Evolutionary conservation across 2,113 vertebrate genomes (phyloP).

Genomic region (Scomber scombrus): DNA sequence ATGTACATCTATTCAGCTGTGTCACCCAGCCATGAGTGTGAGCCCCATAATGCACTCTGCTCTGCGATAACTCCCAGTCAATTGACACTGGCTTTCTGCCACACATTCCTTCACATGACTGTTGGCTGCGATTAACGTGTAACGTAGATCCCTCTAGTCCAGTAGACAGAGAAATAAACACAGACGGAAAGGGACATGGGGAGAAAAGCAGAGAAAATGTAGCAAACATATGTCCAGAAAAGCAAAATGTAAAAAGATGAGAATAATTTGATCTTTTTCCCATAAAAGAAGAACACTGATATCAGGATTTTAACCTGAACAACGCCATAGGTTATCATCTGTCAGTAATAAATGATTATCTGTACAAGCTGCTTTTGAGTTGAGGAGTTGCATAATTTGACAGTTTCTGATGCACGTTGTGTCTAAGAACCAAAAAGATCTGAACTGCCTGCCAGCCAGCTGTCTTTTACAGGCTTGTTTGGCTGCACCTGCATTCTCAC

Average conservation of each 20-base stretch:
- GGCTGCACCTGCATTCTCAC: conserved; percentile 53
- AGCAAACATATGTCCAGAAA: conserved; percentile 14
- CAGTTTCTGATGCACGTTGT: conserved; percentile 15
- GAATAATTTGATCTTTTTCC: conserved; percentile 4
- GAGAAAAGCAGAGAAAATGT: conserved; percentile 12
- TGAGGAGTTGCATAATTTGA: conserved; percentile 6
- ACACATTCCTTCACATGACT: conserved; percentile 66
- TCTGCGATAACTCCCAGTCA: conserved; percentile 44
- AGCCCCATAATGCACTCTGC: conserved; percentile 47
- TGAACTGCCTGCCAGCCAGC: conserved; percentile 34
- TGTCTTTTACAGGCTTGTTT: conserved; percentile 52
- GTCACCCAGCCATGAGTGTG: conserved; percentile 59
- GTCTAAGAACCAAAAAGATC: conserved; percentile 38
- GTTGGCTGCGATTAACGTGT: conserved; percentile 52
- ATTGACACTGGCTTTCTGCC: conserved; percentile 59
- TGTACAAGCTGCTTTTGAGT: conserved; percentile 8
- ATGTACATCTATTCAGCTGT: conserved; percentile 63
- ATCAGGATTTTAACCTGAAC: background rate
- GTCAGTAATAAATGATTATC: too few species aligned
- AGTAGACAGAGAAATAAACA: conserved; percentile 49
- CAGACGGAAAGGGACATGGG: conserved; percentile 30
- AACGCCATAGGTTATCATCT: background rate
- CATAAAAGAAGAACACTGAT: conserved; percentile 7
- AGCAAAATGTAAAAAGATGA: background rate
- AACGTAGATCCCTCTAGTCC: conserved; percentile 43